Base-by-base conservation (phyloP, 2,888 invertebrate genomes). In the Autographa gamma region DNA sequence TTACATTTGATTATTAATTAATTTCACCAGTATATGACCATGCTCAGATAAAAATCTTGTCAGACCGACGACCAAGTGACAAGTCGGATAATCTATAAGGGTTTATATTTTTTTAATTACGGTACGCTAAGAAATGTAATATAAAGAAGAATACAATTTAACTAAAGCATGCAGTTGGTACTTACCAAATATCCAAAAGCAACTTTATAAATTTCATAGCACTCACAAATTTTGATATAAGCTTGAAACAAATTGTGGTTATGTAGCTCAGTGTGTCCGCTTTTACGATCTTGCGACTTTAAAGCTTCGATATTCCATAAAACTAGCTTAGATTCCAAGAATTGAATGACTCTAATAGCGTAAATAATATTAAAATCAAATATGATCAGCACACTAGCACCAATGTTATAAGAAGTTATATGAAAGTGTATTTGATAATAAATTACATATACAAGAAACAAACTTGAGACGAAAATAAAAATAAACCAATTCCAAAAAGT, bases 341-440 rank as follows among this genome's bases (percentile, higher is more conserved):
- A 8, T 4, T 48, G 32, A n/a, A 72, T 56, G 0, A 56, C 7
- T 31, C 61, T 13, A 6, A 19, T 66, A 0, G 66, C 54, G 16
- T 72, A 64, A 14, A 77, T 5, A 0, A 58, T 61, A 70, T 75
- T 66, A 1, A 56, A 13, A 62, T 77, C 74, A 14, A 80, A 74
- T 64, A 14, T 1, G 0, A 54, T 0, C 5, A 70, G 18, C 0
- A 66, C 0, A 4, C 18, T 18, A 0, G 0, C 6, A 11, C 6
- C 2, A 3, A 73, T 0, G 0, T 41, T 0, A 32, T 2, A n/a
- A 19, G 54, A 4, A 14, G 14, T n/a, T 6, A 25, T 25, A 25
- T 25, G 25, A 14, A 31, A 11, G 18, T n/a, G 0, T 16, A 31
- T 9, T 34, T 4, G 2, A 31, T 31, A 58, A 19, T 19, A 32